Conservation (phyloP, 2,888 invertebrate genomes). For the Tenthredo amoena region DNA sequence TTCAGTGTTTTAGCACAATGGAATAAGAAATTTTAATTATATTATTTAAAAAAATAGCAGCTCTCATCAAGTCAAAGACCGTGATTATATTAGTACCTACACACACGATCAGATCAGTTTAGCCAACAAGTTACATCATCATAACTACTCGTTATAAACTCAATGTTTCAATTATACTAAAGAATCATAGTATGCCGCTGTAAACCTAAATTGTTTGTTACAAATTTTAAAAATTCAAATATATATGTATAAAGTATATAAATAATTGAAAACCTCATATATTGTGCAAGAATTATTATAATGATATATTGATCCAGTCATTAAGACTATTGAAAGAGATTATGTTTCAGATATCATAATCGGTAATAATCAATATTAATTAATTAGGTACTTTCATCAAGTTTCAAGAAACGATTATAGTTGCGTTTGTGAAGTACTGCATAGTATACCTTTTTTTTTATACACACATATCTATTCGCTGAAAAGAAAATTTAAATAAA, state of each 20-base stretch:
- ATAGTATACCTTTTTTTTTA: not conserved
- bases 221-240: not conserved
- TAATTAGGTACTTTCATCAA: not conserved
- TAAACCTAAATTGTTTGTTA: not conserved
- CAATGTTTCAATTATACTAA: not conserved
- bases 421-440: not conserved
- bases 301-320: not conserved
- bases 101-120: not conserved
- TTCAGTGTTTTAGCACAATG: conserved; percentile 36
- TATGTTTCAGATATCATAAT: not conserved
- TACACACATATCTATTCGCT: not conserved
- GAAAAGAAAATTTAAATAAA: not conserved
- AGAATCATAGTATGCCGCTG: not conserved
- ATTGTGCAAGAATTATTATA: not conserved
- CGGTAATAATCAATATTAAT: not conserved
- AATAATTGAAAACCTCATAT: not conserved
- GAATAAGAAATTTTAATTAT: conserved; percentile 16
- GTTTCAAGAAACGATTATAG: not conserved
- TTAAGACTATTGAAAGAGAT: not conserved
- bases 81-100: conserved; percentile 2
- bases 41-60: conserved; percentile 40
- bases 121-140: not conserved
- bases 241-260: not conserved
- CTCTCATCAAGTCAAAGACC: conserved; percentile 21
- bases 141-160: not conserved